phyloP scores from a whole-genome alignment of 2,888 invertebrate genomes.

The Diadegma fenestrale region DNA sequence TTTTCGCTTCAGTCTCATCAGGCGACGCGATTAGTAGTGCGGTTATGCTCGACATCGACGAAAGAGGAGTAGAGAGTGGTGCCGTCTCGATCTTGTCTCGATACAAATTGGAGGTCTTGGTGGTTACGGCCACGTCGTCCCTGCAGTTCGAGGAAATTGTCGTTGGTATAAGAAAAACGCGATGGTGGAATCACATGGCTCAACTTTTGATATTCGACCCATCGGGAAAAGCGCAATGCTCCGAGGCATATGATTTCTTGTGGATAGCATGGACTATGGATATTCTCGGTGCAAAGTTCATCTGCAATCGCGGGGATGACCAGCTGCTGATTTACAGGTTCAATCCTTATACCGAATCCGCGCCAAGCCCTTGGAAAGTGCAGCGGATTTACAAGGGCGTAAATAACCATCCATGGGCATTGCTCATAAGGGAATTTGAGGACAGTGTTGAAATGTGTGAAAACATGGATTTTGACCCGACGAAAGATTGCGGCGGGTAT shows the following conservation, averaged over 20 bases:
- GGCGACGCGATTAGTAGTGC: neutral
- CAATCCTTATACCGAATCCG: constrained; percentile 68
- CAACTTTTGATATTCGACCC: constrained; percentile 62
- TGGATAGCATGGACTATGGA: constrained; percentile 65
- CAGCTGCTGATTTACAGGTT: constrained; percentile 64
- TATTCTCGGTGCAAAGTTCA: constrained; percentile 63
- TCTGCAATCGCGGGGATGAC: constrained; percentile 59
- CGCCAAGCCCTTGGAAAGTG: constrained; percentile 64
- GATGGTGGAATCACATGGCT: constrained; percentile 70
- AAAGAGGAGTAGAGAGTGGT: no score
- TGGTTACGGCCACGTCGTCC: constrained; percentile 8
- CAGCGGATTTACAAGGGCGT: constrained; percentile 7
- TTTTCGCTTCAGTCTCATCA: constrained; percentile 1
- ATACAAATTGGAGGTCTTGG: constrained; percentile 34
- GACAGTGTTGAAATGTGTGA: constrained; percentile 1
- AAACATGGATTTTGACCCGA: constrained; percentile 37
- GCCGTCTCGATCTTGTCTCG: neutral
- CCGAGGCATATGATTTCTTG: constrained; percentile 58
- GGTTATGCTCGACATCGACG: constrained; percentile 8
- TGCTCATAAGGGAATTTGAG: constrained; percentile 8
- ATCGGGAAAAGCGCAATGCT: constrained; percentile 51
- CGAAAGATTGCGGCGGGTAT: constrained; percentile 43
- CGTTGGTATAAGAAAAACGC: constrained; percentile 42
- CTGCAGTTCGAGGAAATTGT: neutral
- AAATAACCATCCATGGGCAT: constrained; percentile 37